Base-by-base conservation (phyloP, 2,797 vertebrate species). In the Okamejei kenojei region DNA sequence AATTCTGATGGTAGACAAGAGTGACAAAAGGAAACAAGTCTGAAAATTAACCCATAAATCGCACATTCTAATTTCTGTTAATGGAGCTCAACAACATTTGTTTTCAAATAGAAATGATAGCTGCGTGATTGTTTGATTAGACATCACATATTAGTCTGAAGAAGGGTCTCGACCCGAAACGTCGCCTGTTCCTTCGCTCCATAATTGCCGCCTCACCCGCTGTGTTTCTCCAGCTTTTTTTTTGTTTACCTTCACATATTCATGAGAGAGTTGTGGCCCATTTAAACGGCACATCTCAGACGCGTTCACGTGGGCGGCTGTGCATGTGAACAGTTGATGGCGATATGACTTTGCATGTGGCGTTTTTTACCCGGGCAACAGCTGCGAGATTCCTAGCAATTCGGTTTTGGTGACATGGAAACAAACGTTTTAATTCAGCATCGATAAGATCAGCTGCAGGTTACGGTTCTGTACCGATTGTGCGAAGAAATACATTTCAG, bases 401-500 rank as follows among this genome's bases (percentile, higher is more conserved):
- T 54, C 73, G 10, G 26, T 0, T 3, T 45, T 45, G 23, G n/a
- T 90, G 65, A 17, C n/a, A 61, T 1, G 45, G 45, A 54, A 54
- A 61, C 3, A 13, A n/a, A 26, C 17, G 79, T 23, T 35, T 45
- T 78, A 8, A 94, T 96, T 95, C 54, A 4, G 61, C 61, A 23
- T 21, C 8, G 19, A 26, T 0, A 73, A 1, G n/a, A 76, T 1
- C 35, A 13, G 1, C 2, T 93, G 15, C 71, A 1, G 1, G 38
- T 10, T 63, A 17, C 21, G n/a, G 32, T 21, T n/a, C 15, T 61
- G 54, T 61, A 11, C 29, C 81, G 13, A 38, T 54, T 58, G 80
- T 29, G 45, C 54, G 82, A 19, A 78, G 0, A 78, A 35, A 65
- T 5, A 61, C n/a, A 21, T 26, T 58, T 23, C 61, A 88, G 61